Conservation (phyloP, 2,888 invertebrate genomes). For the Salpingus planirostris region DNA sequence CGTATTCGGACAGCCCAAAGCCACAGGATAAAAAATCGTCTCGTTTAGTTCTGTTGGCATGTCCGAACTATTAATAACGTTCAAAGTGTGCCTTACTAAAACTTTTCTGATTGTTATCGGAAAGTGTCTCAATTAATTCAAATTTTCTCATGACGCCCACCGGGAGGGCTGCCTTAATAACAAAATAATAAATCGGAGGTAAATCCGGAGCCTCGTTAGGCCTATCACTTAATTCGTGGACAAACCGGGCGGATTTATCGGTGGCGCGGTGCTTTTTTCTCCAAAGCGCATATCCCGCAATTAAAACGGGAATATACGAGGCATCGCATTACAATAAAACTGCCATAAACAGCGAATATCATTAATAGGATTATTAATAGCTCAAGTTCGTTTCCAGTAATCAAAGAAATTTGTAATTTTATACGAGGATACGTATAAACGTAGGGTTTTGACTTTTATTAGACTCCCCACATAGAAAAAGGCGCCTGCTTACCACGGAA, state of each 20-base stretch:
- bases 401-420: slow-evolving; percentile 27
- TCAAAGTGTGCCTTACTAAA: no score
- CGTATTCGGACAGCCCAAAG: no score
- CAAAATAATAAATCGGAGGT: no score
- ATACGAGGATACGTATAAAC: slow-evolving; percentile 17
- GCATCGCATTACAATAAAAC: slow-evolving; percentile 31
- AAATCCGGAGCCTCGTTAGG: slow-evolving; percentile 6
- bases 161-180: no score
- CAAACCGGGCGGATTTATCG: slow-evolving; percentile 8
- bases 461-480: slow-evolving; percentile 28
- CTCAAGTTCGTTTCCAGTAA: slow-evolving; percentile 20
- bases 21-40: no score
- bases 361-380: slow-evolving; percentile 25
- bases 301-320: slow-evolving; percentile 25
- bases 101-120: no score
- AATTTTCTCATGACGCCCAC: no score
- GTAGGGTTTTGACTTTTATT: slow-evolving; percentile 18
- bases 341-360: slow-evolving; percentile 22
- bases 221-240: slow-evolving; percentile 10
- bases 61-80: no score
- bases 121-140: no score
- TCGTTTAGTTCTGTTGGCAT: no score
- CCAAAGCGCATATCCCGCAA: slow-evolving; percentile 11
- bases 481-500: slow-evolving; percentile 6
- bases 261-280: no score